phyloP scores from a whole-genome alignment of 2,113 vertebrate genomes.

The Acanthisitta chloris region DNA sequence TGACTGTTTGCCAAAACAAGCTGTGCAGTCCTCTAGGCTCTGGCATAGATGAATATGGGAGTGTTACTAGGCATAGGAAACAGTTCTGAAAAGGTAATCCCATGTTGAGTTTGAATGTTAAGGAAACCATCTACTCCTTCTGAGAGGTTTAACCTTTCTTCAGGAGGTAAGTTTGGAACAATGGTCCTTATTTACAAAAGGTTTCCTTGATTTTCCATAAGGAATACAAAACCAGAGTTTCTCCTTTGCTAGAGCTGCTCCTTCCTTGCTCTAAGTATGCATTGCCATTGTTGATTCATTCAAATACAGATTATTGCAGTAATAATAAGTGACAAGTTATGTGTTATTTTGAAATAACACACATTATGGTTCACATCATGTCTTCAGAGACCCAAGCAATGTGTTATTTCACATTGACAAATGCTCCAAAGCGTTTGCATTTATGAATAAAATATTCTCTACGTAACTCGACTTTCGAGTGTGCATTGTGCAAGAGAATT shows the following conservation, averaged over 20 bases:
- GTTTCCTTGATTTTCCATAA: constrained; percentile 50
- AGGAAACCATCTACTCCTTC: constrained; percentile 46
- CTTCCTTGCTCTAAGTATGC: not conserved
- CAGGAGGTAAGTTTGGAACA: constrained; percentile 32
- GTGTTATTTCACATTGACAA: constrained; percentile 28
- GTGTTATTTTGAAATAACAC: constrained; percentile 58
- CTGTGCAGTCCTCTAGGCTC: constrained; percentile 35
- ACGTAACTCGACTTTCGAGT: not conserved
- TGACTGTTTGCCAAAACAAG: constrained; percentile 56
- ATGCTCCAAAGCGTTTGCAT: not conserved
- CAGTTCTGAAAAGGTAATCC: constrained; percentile 47
- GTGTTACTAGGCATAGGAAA: constrained; percentile 25
- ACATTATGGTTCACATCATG: constrained; percentile 48
- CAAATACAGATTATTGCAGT: constrained; percentile 6
- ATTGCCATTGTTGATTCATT: not conserved
- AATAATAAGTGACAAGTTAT: constrained; percentile 46
- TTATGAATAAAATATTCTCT: constrained; percentile 20
- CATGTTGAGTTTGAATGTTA: constrained; percentile 28
- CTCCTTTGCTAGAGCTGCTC: not conserved
- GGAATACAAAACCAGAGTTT: constrained; percentile 19
- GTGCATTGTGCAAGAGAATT: not conserved
- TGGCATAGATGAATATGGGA: constrained; percentile 26
- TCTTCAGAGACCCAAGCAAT: constrained; percentile 35
- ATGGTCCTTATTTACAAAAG: constrained; percentile 30
- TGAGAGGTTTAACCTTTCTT: constrained; percentile 52